Evolutionary conservation across 37 sponge, comb jelly and placozoan species (phyloP), one percentile per base, ranked within the genome.

Genomic region (Tethya wilhelma): DNA sequence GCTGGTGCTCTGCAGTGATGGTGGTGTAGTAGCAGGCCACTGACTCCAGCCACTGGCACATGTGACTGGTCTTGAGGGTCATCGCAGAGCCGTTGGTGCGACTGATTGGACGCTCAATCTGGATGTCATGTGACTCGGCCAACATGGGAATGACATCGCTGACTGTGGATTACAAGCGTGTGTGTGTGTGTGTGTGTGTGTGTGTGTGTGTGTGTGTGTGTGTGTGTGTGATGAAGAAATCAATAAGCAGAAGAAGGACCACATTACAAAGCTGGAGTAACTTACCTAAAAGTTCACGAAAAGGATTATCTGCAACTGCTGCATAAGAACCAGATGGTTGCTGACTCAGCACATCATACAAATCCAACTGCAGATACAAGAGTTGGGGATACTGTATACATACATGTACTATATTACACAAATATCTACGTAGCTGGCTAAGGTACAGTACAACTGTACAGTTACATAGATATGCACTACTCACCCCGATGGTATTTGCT

Each of bases 11-110:
- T 32, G 84, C 64, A 36, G 84, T 83, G 74, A 84, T 56, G 6
- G 84, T 77, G 56, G 91, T 80, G 53, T 87, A 90, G 78, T 73
- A 94, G 72, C 76, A 78, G n/a, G 91, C 92, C 6, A 72, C 82
- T 5, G 87, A 63, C 85, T 94, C 95, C 45, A 94, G 78, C 95
- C 95, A 94, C 76, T 94, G 91, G 65, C 91, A 94, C 56, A 94
- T 79, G 64, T 94, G 91, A 49, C 91, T 89, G 55, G 91, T 94
- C 65, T 90, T 90, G 39, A 90, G 79, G 33, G 80, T 49, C n/a
- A 66, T 57, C 1, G 75, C 74, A 22, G 80, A 85, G 23, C 74
- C 91, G 23, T 74, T 72, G 9, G 75, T 79, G 23, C 88, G 81
- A 2, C 57, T 44, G 19, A 84, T 68, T 0, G 86, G 84, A 2